Conservation (phyloP, 2,797 vertebrate genomes). For the Botia kubotai region DNA sequence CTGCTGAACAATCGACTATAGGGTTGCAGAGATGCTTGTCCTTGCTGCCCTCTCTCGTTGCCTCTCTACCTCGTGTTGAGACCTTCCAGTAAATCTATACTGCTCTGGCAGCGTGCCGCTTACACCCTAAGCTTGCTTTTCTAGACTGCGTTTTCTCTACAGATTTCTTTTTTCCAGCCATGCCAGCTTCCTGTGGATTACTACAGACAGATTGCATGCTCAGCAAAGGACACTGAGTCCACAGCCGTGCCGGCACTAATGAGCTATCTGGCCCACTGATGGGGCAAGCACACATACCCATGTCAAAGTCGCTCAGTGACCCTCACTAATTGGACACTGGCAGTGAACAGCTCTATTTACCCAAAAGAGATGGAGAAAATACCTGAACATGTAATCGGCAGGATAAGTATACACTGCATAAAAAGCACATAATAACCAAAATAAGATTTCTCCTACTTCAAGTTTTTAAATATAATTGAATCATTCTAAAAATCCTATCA, state of each 20-base stretch:
- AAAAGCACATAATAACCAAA: neutral
- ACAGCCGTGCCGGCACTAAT: slow-evolving; percentile 49
- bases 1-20: slow-evolving; percentile 80
- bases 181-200: slow-evolving; percentile 45
- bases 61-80: slow-evolving; percentile 64
- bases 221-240: slow-evolving; percentile 49
- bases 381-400: slow-evolving; percentile 28
- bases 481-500: neutral
- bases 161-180: neutral
- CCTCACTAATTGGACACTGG: slow-evolving; percentile 53
- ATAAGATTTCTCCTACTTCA: neutral
- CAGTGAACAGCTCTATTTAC: slow-evolving; percentile 55
- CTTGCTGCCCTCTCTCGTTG: slow-evolving; percentile 68
- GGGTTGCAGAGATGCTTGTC: slow-evolving; percentile 74
- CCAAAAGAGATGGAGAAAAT: slow-evolving; percentile 30
- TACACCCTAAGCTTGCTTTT: slow-evolving; percentile 68
- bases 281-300: slow-evolving; percentile 42
- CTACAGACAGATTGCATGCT: slow-evolving; percentile 39
- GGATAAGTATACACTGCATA: neutral
- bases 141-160: slow-evolving; percentile 46
- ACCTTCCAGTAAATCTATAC: slow-evolving; percentile 71
- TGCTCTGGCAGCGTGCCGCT: slow-evolving; percentile 59
- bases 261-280: slow-evolving; percentile 52
- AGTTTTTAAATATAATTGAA: neutral
- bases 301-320: slow-evolving; percentile 45